These are phyloP conservation scores for Zaprionus capensis DNA, from an alignment of 1,140 invertebrate genomes.

Conservation along the genomic window DNA sequence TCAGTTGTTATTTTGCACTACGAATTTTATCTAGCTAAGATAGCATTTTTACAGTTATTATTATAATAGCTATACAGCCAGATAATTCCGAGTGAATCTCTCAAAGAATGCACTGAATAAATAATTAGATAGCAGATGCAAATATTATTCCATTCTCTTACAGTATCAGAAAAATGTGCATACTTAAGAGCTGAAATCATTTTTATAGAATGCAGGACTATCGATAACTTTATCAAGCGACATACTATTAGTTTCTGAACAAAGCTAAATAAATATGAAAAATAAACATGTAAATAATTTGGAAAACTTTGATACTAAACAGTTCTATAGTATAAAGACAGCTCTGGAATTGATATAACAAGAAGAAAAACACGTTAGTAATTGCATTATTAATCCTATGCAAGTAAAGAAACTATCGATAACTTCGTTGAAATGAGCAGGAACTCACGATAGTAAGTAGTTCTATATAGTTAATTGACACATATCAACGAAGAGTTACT, in stretches of 20 bases:
- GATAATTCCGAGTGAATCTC: neutral
- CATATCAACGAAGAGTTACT: neutral
- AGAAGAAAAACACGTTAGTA: neutral
- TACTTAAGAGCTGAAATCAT: neutral
- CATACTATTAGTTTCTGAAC: neutral
- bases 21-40: neutral
- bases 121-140: conserved; percentile 21
- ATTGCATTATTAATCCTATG: neutral
- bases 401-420: no score
- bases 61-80: neutral
- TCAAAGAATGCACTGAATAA: conserved; percentile 9
- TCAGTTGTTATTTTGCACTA: neutral
- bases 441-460: neutral
- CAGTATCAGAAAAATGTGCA: neutral
- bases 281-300: no score
- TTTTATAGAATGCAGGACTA: neutral
- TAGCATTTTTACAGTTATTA: neutral
- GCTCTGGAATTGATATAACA: neutral
- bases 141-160: conserved; percentile 13
- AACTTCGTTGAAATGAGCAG: no score
- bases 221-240: neutral
- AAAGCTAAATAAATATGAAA: no score
- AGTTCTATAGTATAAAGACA: neutral
- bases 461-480: neutral
- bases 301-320: neutral